Percentiles rank a stretch among this genome's conserved stretches.
Conservation (phyloP, 2,113 vertebrate genomes). For the Chaetura pelagica region DNA sequence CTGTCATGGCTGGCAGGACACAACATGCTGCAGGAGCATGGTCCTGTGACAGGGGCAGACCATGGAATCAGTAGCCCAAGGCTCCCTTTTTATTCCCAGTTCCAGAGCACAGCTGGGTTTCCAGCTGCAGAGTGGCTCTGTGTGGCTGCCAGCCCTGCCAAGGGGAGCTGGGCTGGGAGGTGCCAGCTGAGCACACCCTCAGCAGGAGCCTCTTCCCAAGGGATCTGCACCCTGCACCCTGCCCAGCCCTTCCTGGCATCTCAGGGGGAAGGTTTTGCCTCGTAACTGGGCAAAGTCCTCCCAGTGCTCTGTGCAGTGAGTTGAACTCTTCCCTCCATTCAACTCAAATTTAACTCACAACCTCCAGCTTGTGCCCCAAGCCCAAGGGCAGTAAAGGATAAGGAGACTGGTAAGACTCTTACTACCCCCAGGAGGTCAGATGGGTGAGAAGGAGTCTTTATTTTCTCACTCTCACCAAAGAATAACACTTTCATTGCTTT, state of each 20-base stretch:
- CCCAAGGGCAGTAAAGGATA: neutral
- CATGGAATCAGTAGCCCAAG: neutral
- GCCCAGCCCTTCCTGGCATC: neutral
- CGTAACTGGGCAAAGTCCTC: neutral
- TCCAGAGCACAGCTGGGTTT: neutral
- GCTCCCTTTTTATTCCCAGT: neutral
- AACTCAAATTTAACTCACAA: neutral
- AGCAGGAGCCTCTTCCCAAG: neutral
- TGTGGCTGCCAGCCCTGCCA: neutral
- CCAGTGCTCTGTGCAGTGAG: neutral
- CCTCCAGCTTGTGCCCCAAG: neutral
- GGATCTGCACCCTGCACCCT: neutral
- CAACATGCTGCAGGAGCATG: neutral
- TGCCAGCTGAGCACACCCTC: neutral
- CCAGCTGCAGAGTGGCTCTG: neutral
- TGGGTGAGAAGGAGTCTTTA: neutral
- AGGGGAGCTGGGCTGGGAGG: neutral
- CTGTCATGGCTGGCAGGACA: neutral
- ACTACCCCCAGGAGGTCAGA: no score
- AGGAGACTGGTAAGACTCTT: rapidly evolving
- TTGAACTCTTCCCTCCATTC: neutral
- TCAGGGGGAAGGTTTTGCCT: neutral
- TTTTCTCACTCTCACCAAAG: neutral
- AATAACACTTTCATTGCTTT: neutral
- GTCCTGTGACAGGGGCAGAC: neutral